Percentiles rank a stretch among this genome's conserved stretches.
phyloP scores from a whole-genome alignment of 2,797 vertebrate genomes.

The Rhabdophis nuchalis region DNA sequence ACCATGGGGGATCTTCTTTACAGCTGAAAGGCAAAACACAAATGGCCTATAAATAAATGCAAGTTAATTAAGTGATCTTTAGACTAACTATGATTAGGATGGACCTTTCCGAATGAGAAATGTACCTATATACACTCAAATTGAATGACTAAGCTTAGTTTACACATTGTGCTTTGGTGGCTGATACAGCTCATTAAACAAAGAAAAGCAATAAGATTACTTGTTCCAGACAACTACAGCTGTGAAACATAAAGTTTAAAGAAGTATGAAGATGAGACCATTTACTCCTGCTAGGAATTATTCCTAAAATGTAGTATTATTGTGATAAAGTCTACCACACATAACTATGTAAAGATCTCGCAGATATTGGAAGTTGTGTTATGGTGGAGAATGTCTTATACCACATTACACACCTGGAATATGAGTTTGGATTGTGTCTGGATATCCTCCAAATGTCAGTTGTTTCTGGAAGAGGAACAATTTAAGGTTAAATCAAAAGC shows the following conservation, averaged over 20 bases:
- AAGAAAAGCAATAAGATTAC: neutral
- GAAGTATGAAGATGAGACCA: neutral
- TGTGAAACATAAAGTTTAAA: neutral
- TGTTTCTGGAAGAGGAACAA: neutral
- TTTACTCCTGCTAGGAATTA: neutral
- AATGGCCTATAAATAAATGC: neutral
- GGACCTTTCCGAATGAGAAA: neutral
- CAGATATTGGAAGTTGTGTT: neutral
- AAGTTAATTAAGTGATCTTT: conserved; percentile 13
- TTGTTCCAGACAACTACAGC: neutral
- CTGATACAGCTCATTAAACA: neutral
- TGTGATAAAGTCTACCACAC: neutral
- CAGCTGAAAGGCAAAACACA: neutral
- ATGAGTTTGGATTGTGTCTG: neutral
- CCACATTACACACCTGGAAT: neutral
- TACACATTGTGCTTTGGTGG: neutral
- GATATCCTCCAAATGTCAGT: neutral
- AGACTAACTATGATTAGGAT: neutral
- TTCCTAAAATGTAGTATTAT: neutral
- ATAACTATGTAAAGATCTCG: neutral
- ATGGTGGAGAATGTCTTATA: neutral
- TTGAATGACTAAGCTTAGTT: neutral
- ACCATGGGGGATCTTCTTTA: neutral
- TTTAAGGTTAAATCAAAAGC: neutral
- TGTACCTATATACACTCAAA: neutral